phyloP scores from a whole-genome alignment of 2,797 vertebrate species.

The Peromyscus eremicus region DNA sequence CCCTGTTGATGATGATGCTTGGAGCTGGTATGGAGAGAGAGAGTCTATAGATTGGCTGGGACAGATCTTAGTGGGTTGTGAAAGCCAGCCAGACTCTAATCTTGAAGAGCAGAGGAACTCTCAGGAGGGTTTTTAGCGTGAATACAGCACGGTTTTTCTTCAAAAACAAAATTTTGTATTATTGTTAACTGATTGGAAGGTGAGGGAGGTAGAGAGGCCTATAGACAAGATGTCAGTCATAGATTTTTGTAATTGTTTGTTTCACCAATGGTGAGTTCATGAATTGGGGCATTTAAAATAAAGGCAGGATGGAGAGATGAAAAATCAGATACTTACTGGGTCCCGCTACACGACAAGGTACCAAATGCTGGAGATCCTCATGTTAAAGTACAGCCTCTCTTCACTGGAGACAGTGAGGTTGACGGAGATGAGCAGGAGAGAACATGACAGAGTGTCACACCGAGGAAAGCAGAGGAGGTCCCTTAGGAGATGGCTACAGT shows the following conservation, averaged over 20 bases:
- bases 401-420: background rate
- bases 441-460: background rate
- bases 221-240: background rate
- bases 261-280: background rate
- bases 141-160: background rate
- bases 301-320: background rate
- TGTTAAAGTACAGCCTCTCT: background rate
- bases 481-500: background rate
- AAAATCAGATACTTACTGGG: background rate
- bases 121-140: background rate
- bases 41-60: background rate
- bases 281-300: background rate
- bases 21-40: background rate
- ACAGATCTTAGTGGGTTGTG: background rate
- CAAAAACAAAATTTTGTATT: background rate
- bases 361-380: background rate
- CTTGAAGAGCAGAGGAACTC: background rate
- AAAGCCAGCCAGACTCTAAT: background rate
- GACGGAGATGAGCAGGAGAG: background rate
- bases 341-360: background rate
- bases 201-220: background rate
- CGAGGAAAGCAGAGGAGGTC: background rate
- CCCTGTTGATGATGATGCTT: background rate
- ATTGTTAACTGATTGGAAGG: constrained; percentile 23
- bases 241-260: background rate